phyloP scores from a whole-genome alignment of 2,113 vertebrate genomes.

The Tetrao urogallus region DNA sequence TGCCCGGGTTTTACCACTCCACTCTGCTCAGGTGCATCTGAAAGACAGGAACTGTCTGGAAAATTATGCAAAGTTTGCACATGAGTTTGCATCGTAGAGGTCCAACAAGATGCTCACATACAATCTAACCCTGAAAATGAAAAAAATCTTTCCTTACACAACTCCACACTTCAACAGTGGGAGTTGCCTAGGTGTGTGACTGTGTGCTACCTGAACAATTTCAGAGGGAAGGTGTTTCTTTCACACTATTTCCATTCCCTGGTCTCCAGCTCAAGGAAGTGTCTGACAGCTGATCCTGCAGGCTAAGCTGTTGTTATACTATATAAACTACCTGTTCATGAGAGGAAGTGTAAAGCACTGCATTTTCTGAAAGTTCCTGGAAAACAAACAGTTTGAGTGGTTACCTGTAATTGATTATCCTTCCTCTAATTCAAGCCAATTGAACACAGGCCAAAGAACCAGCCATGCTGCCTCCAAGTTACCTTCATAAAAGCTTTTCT shows the following conservation, averaged over 20 bases:
- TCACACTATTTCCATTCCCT: background rate
- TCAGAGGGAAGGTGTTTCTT: background rate
- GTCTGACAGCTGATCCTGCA: background rate
- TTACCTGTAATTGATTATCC: background rate
- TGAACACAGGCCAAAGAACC: background rate
- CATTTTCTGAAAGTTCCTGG: conserved; percentile 9
- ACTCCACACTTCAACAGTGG: rapidly evolving
- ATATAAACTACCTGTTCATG: background rate
- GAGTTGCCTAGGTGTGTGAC: background rate
- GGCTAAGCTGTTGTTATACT: background rate
- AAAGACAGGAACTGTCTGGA: background rate
- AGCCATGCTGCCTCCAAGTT: background rate
- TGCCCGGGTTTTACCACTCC: background rate
- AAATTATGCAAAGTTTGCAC: background rate
- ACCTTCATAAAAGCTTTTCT: background rate
- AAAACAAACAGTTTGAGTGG: background rate
- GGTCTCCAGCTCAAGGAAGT: background rate
- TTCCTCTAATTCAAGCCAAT: background rate
- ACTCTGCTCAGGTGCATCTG: background rate
- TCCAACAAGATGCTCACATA: background rate
- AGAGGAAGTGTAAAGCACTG: background rate
- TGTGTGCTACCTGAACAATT: background rate
- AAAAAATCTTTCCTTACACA: background rate
- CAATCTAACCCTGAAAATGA: background rate
- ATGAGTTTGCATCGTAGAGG: background rate